These are phyloP conservation scores for Asbolus verrucosus DNA, from an alignment of 1,140 invertebrate genomes.

Conservation along the genomic window DNA sequence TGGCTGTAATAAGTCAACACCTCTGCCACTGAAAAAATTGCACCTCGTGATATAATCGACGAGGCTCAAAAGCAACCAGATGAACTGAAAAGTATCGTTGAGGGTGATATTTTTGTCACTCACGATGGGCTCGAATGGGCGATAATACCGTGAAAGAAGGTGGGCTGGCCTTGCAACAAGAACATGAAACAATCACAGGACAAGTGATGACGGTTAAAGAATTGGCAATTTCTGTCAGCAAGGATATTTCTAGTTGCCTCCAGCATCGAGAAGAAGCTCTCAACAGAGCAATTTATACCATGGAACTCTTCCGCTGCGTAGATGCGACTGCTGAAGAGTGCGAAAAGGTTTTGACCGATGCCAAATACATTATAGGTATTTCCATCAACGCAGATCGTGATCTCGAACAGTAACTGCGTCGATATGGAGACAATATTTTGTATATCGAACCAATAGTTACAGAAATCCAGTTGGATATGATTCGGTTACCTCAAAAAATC, in stretches of 20 bases:
- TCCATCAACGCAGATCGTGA: neutral
- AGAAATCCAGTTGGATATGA: neutral
- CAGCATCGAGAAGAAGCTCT: neutral
- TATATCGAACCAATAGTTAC: neutral
- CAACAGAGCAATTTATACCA: too few relatives aligned
- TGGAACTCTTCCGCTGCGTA: too few relatives aligned
- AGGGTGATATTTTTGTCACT: slow-evolving; percentile 1
- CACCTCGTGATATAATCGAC: neutral
- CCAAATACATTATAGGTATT: slow-evolving; percentile 1
- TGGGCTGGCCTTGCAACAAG: neutral
- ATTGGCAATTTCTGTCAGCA: neutral
- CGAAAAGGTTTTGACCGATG: neutral
- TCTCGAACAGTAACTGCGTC: neutral
- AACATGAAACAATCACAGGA: neutral
- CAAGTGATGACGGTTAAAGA: slow-evolving; percentile 12
- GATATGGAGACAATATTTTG: neutral
- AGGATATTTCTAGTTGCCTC: slow-evolving; percentile 9
- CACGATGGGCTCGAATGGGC: neutral
- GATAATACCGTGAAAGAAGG: neutral
- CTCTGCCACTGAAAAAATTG: too few relatives aligned
- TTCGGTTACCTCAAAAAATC: neutral
- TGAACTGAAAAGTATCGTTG: neutral
- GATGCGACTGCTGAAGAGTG: too few relatives aligned
- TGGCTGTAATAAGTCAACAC: too few relatives aligned
- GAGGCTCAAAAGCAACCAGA: neutral